Evolutionary conservation across 2,113 vertebrate genomes (phyloP).

Genomic region (Bujurquina vittata): DNA sequence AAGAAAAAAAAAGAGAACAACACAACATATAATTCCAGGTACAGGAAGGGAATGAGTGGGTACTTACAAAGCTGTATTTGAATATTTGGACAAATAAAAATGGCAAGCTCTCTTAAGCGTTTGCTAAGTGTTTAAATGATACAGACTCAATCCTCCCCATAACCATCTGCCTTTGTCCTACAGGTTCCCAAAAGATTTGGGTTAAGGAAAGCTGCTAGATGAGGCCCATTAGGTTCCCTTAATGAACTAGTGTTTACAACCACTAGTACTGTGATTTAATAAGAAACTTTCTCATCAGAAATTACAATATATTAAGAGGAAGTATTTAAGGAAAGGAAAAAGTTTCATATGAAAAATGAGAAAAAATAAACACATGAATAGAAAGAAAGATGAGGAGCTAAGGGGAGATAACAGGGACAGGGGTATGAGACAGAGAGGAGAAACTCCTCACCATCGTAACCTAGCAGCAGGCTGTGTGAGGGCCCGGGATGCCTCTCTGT

Average conservation of each 20-base stretch:
- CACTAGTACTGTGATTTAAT: background rate
- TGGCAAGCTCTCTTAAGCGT: background rate
- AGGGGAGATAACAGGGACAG: background rate
- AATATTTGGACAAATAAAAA: background rate
- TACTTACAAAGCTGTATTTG: background rate
- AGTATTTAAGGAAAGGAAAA: background rate
- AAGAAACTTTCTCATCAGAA: background rate
- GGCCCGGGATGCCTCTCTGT: constrained; percentile 64
- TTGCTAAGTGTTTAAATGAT: too few relatives aligned
- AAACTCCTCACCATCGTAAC: constrained; percentile 18
- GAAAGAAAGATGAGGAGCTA: background rate
- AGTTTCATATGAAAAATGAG: background rate
- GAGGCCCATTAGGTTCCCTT: background rate
- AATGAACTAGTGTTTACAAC: background rate
- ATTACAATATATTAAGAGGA: background rate
- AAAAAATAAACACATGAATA: background rate
- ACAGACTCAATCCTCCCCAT: background rate
- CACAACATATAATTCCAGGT: background rate
- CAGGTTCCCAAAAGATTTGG: background rate
- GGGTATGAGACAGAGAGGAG: background rate
- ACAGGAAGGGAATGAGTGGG: background rate
- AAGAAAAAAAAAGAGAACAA: background rate
- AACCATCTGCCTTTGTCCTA: background rate
- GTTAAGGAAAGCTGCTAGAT: background rate
- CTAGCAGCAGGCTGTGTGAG: constrained; percentile 59